phyloP scores from a whole-genome alignment of 2,797 vertebrate species.

The Enteromius anoplus region DNA sequence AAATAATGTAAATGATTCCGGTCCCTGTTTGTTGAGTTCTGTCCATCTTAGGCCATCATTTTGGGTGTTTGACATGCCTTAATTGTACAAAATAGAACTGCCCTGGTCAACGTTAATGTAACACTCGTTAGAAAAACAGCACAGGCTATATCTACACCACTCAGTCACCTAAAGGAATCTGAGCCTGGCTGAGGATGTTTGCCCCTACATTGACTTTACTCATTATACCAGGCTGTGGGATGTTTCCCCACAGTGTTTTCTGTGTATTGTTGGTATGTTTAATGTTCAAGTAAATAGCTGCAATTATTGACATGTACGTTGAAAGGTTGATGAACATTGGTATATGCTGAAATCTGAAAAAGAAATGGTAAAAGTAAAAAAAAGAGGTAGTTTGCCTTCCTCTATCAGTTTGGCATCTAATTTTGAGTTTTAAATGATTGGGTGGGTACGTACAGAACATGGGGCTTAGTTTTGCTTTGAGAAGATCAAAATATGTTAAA shows the following conservation, averaged over 20 bases:
- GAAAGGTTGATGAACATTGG: slow-evolving; percentile 24
- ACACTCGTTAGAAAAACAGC: background rate
- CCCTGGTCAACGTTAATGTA: slow-evolving; percentile 10
- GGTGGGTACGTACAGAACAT: background rate
- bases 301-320: slow-evolving; percentile 28
- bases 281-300: slow-evolving; percentile 43
- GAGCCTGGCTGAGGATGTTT: slow-evolving; percentile 9
- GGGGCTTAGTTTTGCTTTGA: slow-evolving; percentile 52
- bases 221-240: slow-evolving; percentile 28
- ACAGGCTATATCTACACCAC: background rate
- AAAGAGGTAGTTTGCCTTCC: background rate
- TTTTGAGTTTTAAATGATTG: slow-evolving; percentile 41
- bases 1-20: slow-evolving; percentile 57
- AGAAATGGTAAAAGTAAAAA: background rate
- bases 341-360: slow-evolving; percentile 18
- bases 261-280: slow-evolving; percentile 45
- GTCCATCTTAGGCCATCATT: slow-evolving; percentile 22
- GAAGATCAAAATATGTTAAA: slow-evolving; percentile 57
- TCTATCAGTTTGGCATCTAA: background rate
- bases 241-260: slow-evolving; percentile 32
- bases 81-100: slow-evolving; percentile 56
- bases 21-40: slow-evolving; percentile 48
- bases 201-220: slow-evolving; percentile 16
- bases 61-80: slow-evolving; percentile 58
- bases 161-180: background rate